Evolutionary conservation across 2,888 invertebrate genomes (phyloP).

Genomic region (Perizoma flavofasciatum): DNA sequence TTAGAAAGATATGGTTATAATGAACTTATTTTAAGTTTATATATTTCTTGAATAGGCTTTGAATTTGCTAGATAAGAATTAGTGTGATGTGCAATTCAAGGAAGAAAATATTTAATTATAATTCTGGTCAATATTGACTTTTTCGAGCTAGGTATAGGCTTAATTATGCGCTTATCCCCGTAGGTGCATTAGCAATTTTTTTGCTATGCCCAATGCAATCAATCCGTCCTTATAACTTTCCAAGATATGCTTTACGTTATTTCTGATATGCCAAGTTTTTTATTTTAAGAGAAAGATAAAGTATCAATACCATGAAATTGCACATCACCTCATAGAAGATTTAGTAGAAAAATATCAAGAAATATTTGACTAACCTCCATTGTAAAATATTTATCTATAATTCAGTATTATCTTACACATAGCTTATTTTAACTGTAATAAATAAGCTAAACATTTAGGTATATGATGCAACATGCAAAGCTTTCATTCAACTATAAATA

Average conservation of each 20-base stretch:
- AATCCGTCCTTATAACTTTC: not conserved
- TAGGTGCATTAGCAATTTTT: not conserved
- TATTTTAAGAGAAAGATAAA: not conserved
- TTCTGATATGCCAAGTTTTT: slow-evolving; percentile 30
- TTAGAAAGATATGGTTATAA: slow-evolving; percentile 36
- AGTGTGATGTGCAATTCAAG: slow-evolving; percentile 37
- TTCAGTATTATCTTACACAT: slow-evolving; percentile 53
- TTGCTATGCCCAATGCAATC: not conserved
- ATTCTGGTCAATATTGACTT: not conserved
- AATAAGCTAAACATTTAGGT: slow-evolving; percentile 41
- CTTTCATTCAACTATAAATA: slow-evolving; percentile 27
- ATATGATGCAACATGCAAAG: slow-evolving; percentile 46
- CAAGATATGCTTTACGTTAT: slow-evolving; percentile 32
- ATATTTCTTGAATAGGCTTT: slow-evolving; percentile 22
- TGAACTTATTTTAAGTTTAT: slow-evolving; percentile 4
- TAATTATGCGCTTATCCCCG: not conserved
- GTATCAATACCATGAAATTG: slow-evolving; percentile 45
- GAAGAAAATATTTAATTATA: not conserved
- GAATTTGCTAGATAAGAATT: slow-evolving; percentile 19
- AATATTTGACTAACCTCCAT: slow-evolving; percentile 67
- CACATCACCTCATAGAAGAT: slow-evolving; percentile 59
- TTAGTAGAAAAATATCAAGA: slow-evolving; percentile 75
- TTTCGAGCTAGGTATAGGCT: no score
- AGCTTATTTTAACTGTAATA: slow-evolving; percentile 48
- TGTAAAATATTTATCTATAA: slow-evolving; percentile 40